A percentile compares a stretch with the other conserved stretches of the same genome.
These are phyloP conservation scores for Hydrotaea diabolus DNA, from an alignment of 2,888 invertebrate species.

Conservation along the genomic window DNA sequence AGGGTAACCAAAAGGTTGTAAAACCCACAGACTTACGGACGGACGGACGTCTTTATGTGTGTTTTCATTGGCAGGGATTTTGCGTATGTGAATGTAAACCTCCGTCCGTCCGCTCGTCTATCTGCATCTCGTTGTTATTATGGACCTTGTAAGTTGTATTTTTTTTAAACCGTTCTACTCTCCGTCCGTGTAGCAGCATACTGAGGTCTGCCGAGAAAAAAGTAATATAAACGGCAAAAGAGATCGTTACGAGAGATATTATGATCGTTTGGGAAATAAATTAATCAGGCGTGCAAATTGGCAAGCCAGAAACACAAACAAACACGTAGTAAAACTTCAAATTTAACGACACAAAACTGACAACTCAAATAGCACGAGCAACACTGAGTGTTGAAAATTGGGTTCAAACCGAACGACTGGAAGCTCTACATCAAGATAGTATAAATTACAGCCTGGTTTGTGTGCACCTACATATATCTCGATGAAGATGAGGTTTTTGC, in stretches of 20 bases:
- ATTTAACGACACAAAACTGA: conserved; percentile 2
- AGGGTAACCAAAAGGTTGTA: not conserved
- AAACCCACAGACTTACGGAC: not conserved
- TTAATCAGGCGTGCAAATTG: conserved; percentile 62
- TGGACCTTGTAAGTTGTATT: conserved; percentile 40
- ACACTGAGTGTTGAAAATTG: not conserved
- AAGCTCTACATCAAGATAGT: not conserved
- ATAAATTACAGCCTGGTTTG: no score
- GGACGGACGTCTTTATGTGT: not conserved
- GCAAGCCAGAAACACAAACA: conserved; percentile 39
- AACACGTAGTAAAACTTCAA: not conserved
- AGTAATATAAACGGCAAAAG: not conserved
- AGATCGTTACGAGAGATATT: conserved; percentile 16
- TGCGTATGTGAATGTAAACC: not conserved
- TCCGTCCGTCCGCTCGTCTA: not conserved
- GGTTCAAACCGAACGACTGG: not conserved
- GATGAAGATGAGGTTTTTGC: no score
- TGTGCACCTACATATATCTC: no score
- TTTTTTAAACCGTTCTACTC: conserved; percentile 42
- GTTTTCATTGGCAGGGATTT: conserved; percentile 21
- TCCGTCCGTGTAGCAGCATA: not conserved
- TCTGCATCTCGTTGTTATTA: conserved; percentile 14
- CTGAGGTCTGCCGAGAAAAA: not conserved
- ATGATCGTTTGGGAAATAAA: conserved; percentile 47
- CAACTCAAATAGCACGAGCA: not conserved